Percentiles rank a stretch among this genome's conserved stretches.
phyloP scores from a whole-genome alignment of 2,888 invertebrate genomes.

The Drosophila affinis region DNA sequence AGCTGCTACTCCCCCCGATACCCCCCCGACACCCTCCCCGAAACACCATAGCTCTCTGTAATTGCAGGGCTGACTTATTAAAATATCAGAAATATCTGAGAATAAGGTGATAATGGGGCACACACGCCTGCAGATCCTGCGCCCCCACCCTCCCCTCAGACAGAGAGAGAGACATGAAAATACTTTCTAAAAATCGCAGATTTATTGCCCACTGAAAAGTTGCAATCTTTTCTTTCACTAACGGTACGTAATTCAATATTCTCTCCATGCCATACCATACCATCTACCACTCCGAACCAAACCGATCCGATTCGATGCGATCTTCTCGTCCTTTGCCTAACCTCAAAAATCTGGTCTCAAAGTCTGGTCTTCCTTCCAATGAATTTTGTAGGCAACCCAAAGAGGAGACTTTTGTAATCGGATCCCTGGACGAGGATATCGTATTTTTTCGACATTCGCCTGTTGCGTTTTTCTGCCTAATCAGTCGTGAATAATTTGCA shows the following conservation, averaged over 20 bases:
- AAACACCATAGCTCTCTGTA: slow-evolving; percentile 31
- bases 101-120: slow-evolving; percentile 3
- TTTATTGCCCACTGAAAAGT: slow-evolving; percentile 58
- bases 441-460: slow-evolving; percentile 55
- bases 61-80: slow-evolving; percentile 68
- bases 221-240: slow-evolving; percentile 46
- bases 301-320: not conserved
- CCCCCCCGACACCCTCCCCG: not conserved
- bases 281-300: slow-evolving; percentile 20
- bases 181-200: slow-evolving; percentile 67
- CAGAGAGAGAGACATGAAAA: slow-evolving; percentile 16
- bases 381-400: slow-evolving; percentile 60
- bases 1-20: slow-evolving; percentile 11
- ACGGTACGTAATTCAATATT: slow-evolving; percentile 73
- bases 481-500: slow-evolving; percentile 73
- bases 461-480: slow-evolving; percentile 77
- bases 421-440: slow-evolving; percentile 56
- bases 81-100: slow-evolving; percentile 53
- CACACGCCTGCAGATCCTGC: slow-evolving; percentile 27
- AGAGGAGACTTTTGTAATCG: slow-evolving; percentile 44
- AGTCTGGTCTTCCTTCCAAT: slow-evolving; percentile 63
- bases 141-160: not conserved
- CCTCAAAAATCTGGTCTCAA: slow-evolving; percentile 54
- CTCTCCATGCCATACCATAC: not conserved
- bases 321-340: slow-evolving; percentile 30